These are phyloP conservation scores for Rhodinocichla rosea DNA, from an alignment of 2,113 vertebrate genomes.

Conservation along the genomic window DNA sequence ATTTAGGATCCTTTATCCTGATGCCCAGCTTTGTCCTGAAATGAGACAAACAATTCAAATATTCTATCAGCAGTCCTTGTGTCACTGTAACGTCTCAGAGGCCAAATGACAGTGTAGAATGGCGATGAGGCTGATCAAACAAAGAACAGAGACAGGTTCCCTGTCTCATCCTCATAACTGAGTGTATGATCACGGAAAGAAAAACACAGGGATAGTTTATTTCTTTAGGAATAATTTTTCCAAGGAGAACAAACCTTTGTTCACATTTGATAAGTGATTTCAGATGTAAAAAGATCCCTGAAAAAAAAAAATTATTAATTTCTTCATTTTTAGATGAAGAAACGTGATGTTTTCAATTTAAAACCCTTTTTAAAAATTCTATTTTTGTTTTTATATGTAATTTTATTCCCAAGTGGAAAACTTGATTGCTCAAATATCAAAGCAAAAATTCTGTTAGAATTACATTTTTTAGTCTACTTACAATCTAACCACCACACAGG, in stretches of 20 bases:
- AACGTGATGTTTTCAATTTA: background rate
- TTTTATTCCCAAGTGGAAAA: background rate
- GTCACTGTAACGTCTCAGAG: background rate
- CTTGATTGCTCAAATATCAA: background rate
- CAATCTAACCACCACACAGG: background rate
- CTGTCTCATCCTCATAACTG: background rate
- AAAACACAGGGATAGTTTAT: background rate
- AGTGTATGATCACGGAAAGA: background rate
- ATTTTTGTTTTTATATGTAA: background rate
- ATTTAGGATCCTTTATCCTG: background rate
- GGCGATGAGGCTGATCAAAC: background rate
- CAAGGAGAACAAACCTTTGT: background rate
- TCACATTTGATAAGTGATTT: background rate
- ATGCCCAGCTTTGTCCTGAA: background rate
- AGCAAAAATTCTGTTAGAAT: background rate
- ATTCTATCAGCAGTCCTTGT: accelerated
- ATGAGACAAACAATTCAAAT: background rate
- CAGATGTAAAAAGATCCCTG: background rate
- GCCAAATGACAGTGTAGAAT: background rate
- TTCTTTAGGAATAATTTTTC: background rate
- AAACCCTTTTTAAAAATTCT: accelerated
- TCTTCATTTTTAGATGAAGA: background rate
- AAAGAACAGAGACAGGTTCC: background rate
- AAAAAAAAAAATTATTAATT: background rate
- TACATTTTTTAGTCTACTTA: background rate